Evolutionary conservation across 2,113 vertebrate genomes (phyloP).

Genomic region (Balaenoptera acutorostrata): DNA sequence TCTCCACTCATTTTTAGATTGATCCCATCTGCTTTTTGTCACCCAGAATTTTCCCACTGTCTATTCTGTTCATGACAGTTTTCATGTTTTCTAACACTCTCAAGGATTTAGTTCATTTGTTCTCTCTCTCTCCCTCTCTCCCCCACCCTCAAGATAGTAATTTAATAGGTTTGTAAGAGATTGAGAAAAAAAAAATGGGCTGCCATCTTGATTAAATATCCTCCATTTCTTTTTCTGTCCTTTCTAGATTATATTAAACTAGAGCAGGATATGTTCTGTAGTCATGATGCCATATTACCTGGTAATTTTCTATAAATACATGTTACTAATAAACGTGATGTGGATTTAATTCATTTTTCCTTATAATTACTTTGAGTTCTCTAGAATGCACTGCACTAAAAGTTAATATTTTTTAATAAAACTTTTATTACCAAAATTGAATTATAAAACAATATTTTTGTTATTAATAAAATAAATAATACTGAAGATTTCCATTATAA

Average conservation of each 20-base stretch:
- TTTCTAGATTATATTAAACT: background rate
- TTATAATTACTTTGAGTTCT: conserved; percentile 9
- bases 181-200: background rate
- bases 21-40: background rate
- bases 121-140: background rate
- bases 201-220: background rate
- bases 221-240: background rate
- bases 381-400: background rate
- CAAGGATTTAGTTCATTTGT: background rate
- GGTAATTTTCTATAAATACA: background rate
- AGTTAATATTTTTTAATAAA: background rate
- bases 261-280: background rate
- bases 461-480: background rate
- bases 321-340: background rate
- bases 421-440: background rate
- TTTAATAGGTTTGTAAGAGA: background rate
- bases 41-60: background rate
- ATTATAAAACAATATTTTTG: conserved; percentile 7
- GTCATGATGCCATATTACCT: background rate
- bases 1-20: background rate
- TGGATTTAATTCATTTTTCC: background rate
- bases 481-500: background rate
- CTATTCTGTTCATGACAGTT: background rate
- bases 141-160: background rate
- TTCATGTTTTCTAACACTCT: background rate